Evolutionary conservation across 2,888 invertebrate genomes (phyloP), one percentile per base, ranked within the genome.

Genomic region (Parapristionchus giblindavisi): DNA sequence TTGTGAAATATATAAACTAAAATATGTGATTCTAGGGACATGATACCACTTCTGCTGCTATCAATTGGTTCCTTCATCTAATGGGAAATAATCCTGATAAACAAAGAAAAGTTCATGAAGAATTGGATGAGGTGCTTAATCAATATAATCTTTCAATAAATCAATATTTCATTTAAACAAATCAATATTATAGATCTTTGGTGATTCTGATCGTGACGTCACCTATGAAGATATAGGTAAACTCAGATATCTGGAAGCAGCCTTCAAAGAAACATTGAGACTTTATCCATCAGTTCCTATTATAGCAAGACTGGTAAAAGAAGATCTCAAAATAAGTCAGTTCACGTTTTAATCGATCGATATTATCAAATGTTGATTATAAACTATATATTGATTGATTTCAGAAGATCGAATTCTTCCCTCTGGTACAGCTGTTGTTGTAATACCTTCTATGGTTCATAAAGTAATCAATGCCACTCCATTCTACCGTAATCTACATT

Each of bases 51-150:
- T 93, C 93, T 21, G 93, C 95, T 43, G 94, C 93, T 0, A 93
- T 94, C 81, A 94, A 94, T 88, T 96, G 95, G 91, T 93, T 93
- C 81, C 90, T 94, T 5, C 93, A 93, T 81, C 90, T 94, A 85
- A 92, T 95, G 88, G 95, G 94, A 2, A 91, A 92, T 43, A 92
- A 95, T 87, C 93, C 93, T 63, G 91, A 94, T 17, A 92, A 95
- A 61, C 95, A 96, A 89, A 83, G 88, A 40, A 89, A 89, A 80
- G 88, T 91, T 0, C 89, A 90, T n/a, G 77, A 87, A 43, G 90
- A 90, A 80, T 77, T 90, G 61, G 90, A 87, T 75, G 82, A 85
- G 52, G 76, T 85, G 40, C 43, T 83, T n/a, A n/a, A n/a, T 60
- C 81, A 24, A 51, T 51, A 51, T 51, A 51, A 51, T 51, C 51